phyloP scores from a whole-genome alignment of 2,113 vertebrate genomes.

The Oncorhynchus clarkii region DNA sequence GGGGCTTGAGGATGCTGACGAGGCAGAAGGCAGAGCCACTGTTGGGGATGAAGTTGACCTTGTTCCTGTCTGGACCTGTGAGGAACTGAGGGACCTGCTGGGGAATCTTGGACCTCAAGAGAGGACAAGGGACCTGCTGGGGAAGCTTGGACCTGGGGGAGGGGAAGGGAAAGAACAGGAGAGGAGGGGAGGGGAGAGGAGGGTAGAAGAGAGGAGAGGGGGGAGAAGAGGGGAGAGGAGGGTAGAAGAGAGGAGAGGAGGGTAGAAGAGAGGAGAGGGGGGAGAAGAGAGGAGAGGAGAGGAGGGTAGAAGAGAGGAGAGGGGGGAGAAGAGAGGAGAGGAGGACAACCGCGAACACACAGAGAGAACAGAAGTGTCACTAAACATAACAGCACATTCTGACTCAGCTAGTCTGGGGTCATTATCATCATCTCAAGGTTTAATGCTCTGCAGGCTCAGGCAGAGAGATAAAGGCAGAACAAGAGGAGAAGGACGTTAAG shows the following conservation, averaged over 20 bases:
- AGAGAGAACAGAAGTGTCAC: neutral
- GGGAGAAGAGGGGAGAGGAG: no score
- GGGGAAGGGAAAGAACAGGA: neutral
- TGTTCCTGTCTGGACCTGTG: slow-evolving; percentile 85
- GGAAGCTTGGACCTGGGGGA: neutral
- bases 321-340: neutral
- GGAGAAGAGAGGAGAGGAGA: neutral
- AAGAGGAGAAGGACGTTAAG: no score
- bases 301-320: no score
- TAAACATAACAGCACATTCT: neutral
- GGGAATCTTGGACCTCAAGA: slow-evolving; percentile 77
- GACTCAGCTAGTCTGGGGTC: neutral
- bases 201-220: neutral
- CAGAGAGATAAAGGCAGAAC: no score
- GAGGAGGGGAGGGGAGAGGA: no score
- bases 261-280: neutral
- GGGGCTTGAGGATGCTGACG: slow-evolving; percentile 86
- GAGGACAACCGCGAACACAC: neutral
- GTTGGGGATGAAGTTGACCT: slow-evolving; percentile 91
- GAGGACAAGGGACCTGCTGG: neutral
- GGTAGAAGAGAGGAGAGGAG: no score
- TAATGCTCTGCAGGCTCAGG: no score
- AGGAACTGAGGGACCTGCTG: slow-evolving; percentile 84
- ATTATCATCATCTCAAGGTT: neutral
- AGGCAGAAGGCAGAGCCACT: slow-evolving; percentile 88